A percentile compares a stretch with the other conserved stretches of the same genome.
These are phyloP conservation scores for Zaprionus ornatus DNA, from an alignment of 1,140 invertebrate genomes.

Conservation along the genomic window DNA sequence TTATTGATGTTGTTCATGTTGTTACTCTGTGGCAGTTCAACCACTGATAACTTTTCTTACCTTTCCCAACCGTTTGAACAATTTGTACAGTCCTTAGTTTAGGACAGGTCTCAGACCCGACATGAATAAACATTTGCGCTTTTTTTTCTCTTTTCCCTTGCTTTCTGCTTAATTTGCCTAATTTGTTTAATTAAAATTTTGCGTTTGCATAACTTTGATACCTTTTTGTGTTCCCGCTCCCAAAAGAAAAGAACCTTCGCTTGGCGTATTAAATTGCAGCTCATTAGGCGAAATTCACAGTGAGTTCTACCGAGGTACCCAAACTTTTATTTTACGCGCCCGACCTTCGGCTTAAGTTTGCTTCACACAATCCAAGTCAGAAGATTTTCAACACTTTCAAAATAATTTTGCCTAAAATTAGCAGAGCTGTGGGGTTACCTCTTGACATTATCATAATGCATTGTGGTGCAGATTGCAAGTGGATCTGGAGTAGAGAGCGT, in stretches of 20 bases:
- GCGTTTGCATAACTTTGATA: slow-evolving; percentile 46
- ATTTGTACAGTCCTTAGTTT: slow-evolving; percentile 16
- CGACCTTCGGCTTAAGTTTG: neutral
- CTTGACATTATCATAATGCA: slow-evolving; percentile 7
- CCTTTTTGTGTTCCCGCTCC: slow-evolving; percentile 15
- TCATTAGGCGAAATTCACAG: slow-evolving; percentile 19
- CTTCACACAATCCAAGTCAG: neutral
- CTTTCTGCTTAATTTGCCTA: slow-evolving; percentile 61
- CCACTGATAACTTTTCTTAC: neutral
- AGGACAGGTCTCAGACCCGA: neutral
- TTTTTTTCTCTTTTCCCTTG: slow-evolving; percentile 37
- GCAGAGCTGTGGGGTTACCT: neutral
- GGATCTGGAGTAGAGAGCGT: slow-evolving; percentile 13
- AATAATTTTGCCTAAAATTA: neutral
- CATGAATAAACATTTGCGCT: slow-evolving; percentile 28
- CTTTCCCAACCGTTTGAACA: slow-evolving; percentile 11
- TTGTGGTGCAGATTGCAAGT: slow-evolving; percentile 12
- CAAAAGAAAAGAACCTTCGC: neutral
- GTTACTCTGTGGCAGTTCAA: neutral
- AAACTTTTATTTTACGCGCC: neutral
- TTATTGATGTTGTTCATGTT: neutral
- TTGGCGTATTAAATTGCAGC: slow-evolving; percentile 32
- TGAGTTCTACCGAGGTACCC: neutral
- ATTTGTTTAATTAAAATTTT: slow-evolving; percentile 79
- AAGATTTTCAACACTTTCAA: neutral